Evolutionary conservation across 2,888 invertebrate species (phyloP).

Genomic region (Iselma pallidipennis): DNA sequence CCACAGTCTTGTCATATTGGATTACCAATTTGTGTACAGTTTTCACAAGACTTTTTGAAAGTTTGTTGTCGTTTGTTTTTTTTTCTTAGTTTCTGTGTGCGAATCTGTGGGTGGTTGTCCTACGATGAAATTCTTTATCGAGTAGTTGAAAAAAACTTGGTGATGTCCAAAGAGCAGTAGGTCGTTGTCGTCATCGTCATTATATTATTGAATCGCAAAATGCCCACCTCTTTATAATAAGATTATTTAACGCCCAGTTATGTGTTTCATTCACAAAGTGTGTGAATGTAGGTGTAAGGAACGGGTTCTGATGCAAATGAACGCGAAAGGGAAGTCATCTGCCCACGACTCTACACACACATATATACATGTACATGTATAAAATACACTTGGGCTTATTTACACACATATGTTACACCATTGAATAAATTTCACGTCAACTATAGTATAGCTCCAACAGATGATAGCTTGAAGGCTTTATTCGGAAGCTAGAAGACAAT

Average conservation of each 20-base stretch:
- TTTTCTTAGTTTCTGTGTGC: too few species aligned
- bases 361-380: neutral
- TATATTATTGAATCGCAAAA: conserved; percentile 15
- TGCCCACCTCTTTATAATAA: conserved; percentile 25
- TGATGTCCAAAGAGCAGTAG: conserved; percentile 20
- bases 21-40: neutral
- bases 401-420: conserved; percentile 28
- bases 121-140: neutral
- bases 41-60: neutral
- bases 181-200: conserved; percentile 12
- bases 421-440: conserved; percentile 26
- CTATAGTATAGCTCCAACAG: conserved; percentile 12
- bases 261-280: conserved; percentile 46
- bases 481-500: conserved; percentile 7
- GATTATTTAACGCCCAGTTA: conserved; percentile 41
- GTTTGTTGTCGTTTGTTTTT: neutral
- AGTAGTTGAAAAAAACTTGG: too few species aligned
- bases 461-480: conserved; percentile 6
- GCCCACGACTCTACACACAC: conserved; percentile 38
- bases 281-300: conserved; percentile 36
- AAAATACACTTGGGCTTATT: conserved; percentile 14
- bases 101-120: neutral
- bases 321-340: conserved; percentile 50
- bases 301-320: conserved; percentile 48
- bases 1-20: too few species aligned